Base-by-base conservation (phyloP, 2,888 invertebrate genomes). In the Scrobipalpa atriplicella region DNA sequence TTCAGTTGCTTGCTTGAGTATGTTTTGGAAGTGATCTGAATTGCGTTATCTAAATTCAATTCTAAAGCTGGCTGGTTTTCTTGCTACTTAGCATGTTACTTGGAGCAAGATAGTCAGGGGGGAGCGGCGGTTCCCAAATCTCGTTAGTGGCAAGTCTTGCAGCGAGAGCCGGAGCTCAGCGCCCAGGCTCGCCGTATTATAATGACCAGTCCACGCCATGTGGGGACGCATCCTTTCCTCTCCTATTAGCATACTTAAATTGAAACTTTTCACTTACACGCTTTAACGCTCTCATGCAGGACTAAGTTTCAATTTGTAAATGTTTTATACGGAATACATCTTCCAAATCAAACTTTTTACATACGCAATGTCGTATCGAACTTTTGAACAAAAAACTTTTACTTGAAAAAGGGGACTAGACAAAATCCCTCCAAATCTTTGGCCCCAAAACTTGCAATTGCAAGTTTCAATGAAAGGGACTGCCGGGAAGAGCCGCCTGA, bases 401-500 rank as follows among this genome's bases (percentile, higher is more conserved):
- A 70, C 69, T 68, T 61, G 8, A 68, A 71, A 74, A 74, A 74
- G 75, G 76, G 82, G 81, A 76, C 75, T 73, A 79, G 78, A 80
- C 78, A 82, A 83, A 83, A 84, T 82, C 80, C 81, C 76, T 78
- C 78, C 75, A 78, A 86, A 85, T 84, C 84, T 81, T 79, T 71
- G 74, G 76, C 72, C 75, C 75, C 78, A 81, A 81, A 85, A 84
- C 84, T 84, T 82, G 82, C 82, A 86, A 87, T 88, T 85, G 86
- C 86, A 86, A 89, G 83, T 87, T 89, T 85, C 85, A 87, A 84
- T 89, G 85, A 83, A 85, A 85, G 83, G 88, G 87, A 86, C 84
- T 84, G 81, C 84, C 83, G 78, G 81, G 79, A 73, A 76, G 77
- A 74, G 70, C 70, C 74, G 72, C 75, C 84, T 85, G 85, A 88